Conservation (phyloP, 37 sponge, comb jelly and placozoan species). For the Cladorhizidae sp. region DNA sequence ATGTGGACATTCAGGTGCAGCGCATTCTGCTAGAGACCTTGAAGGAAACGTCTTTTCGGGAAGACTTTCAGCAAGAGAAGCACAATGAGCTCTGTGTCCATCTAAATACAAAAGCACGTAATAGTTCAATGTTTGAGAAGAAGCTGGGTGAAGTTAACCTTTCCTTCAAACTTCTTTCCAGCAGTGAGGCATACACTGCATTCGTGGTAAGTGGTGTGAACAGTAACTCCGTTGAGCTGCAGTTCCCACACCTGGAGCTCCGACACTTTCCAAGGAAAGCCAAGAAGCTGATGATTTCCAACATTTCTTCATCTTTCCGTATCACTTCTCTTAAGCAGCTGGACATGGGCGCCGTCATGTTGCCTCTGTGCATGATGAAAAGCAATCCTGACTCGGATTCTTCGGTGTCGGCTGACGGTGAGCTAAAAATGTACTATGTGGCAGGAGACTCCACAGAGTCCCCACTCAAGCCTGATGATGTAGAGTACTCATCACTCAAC, state of each 20-base stretch:
- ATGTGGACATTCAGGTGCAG: slow-evolving; percentile 64
- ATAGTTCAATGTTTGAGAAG: slow-evolving; percentile 52
- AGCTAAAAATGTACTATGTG: too few species aligned
- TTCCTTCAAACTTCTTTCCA: slow-evolving; percentile 12
- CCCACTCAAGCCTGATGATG: too few species aligned
- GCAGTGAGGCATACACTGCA: slow-evolving; percentile 18
- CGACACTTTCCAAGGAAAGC: neutral
- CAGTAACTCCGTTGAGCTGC: slow-evolving; percentile 3
- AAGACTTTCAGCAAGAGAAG: neutral
- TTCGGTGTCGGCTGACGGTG: neutral
- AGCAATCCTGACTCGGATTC: neutral
- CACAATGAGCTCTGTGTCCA: slow-evolving; percentile 8
- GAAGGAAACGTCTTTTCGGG: neutral
- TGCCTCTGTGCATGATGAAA: neutral
- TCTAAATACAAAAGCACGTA: slow-evolving; percentile 19
- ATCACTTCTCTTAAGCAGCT: too few species aligned
- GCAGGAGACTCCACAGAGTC: too few species aligned
- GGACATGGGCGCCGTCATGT: too few species aligned
- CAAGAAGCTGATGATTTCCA: slow-evolving; percentile 3
- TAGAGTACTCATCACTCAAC: too few species aligned
- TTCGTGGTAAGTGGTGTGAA: slow-evolving; percentile 1
- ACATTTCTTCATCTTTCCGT: too few species aligned
- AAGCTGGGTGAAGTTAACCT: slow-evolving; percentile 5
- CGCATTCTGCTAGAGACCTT: slow-evolving; percentile 15
- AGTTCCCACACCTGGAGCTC: slow-evolving; percentile 8